These are phyloP conservation scores for Ctena decussata DNA, from an alignment of 2,888 invertebrate genomes.

Conservation along the genomic window DNA sequence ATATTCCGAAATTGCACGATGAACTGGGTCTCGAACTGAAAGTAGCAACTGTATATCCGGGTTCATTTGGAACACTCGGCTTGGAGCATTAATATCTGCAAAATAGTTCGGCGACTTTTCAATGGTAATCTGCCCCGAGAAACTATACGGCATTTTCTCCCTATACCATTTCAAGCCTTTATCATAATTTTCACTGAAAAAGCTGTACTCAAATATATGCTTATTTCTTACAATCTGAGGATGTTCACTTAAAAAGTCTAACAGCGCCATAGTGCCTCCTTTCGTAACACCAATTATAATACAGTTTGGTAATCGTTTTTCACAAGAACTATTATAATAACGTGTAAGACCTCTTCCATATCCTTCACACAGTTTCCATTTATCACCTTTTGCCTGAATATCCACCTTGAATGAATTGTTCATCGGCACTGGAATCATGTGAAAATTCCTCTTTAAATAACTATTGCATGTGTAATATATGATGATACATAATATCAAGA, in stretches of 20 bases:
- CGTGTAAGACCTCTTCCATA: neutral
- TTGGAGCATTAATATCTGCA: neutral
- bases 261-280: neutral
- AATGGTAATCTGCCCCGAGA: neutral
- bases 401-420: too few species aligned
- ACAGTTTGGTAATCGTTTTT: neutral
- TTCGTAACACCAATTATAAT: neutral
- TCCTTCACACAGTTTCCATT: too few species aligned
- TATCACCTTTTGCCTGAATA: too few species aligned
- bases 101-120: constrained; percentile 3
- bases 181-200: neutral
- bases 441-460: too few species aligned
- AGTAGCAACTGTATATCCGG: neutral
- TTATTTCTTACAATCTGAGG: neutral
- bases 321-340: neutral
- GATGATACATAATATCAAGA: too few species aligned
- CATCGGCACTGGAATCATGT: too few species aligned
- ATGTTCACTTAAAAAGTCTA: neutral
- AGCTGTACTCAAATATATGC: neutral
- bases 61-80: neutral
- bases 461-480: too few species aligned
- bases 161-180: neutral
- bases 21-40: neutral
- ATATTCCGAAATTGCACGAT: neutral
- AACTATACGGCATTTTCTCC: constrained; percentile 2